Evolutionary conservation across 2,797 vertebrate species (phyloP).

Genomic region (Kryptopterus vitreolus): DNA sequence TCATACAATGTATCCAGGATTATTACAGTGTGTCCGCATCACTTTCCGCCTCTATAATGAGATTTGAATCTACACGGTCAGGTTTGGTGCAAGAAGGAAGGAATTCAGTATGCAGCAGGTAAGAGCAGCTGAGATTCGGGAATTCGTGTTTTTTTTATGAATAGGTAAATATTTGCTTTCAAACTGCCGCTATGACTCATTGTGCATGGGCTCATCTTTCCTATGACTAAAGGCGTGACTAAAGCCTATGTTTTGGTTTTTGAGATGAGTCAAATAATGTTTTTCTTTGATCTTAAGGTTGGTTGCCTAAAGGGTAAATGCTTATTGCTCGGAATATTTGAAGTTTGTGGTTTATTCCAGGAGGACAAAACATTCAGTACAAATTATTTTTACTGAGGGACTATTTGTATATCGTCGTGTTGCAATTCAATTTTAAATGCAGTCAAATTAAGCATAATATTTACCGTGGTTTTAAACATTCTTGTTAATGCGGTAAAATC

Average conservation of each 20-base stretch:
- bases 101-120: conserved; percentile 5
- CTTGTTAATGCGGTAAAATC: background rate
- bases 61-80: conserved; percentile 9
- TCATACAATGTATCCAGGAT: background rate
- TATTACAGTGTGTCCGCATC: conserved; percentile 22
- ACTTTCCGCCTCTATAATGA: background rate
- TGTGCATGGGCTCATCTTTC: background rate
- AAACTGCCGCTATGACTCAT: background rate
- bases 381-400: background rate
- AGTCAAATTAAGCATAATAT: background rate
- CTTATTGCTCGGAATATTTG: background rate
- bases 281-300: background rate
- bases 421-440: background rate
- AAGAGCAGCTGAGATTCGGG: background rate
- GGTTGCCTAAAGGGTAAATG: background rate
- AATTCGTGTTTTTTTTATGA: background rate
- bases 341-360: background rate
- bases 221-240: background rate
- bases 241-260: background rate
- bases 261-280: background rate
- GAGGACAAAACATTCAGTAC: background rate
- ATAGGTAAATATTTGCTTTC: background rate
- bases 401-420: background rate
- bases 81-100: background rate
- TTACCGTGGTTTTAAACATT: background rate